These are phyloP conservation scores for Stramonita haemastoma DNA, from an alignment of 2,888 invertebrate genomes.

Conservation along the genomic window DNA sequence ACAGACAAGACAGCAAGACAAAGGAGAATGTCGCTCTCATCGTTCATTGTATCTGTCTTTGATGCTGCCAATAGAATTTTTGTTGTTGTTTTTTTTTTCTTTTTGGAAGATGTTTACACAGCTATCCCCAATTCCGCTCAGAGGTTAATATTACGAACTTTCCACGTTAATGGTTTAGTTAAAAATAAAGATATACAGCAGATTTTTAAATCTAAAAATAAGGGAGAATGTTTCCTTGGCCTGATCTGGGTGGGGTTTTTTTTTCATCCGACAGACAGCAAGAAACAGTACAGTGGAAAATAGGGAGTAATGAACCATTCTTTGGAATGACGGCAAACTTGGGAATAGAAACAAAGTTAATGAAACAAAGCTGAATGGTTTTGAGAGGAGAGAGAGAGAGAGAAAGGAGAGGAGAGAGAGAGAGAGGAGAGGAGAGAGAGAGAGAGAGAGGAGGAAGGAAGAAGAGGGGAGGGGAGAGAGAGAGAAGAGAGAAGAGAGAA, in stretches of 20 bases:
- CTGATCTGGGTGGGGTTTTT: background rate
- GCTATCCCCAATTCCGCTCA: too few species aligned
- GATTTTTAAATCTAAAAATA: too few species aligned
- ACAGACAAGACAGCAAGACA: too few species aligned
- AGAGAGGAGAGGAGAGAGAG: background rate
- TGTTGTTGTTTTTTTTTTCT: too few species aligned
- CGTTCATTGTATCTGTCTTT: too few species aligned
- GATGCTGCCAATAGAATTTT: too few species aligned
- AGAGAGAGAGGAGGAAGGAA: constrained; percentile 14
- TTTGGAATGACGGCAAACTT: background rate
- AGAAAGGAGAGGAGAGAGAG: background rate
- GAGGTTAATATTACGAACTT: too few species aligned
- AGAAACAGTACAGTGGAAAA: background rate
- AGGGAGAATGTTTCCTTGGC: background rate
- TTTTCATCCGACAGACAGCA: background rate
- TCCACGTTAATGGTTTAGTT: background rate
- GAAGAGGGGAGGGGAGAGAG: constrained; percentile 8
- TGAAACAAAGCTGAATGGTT: background rate
- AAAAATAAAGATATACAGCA: background rate
- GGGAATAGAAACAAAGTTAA: too few species aligned
- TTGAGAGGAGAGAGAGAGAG: background rate
- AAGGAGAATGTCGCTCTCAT: too few species aligned
- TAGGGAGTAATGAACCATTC: background rate
- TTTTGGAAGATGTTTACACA: too few species aligned
- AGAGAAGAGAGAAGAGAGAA: too few species aligned